These are phyloP conservation scores for Melinopterus prodromus DNA, from an alignment of 2,888 invertebrate genomes.

Conservation along the genomic window DNA sequence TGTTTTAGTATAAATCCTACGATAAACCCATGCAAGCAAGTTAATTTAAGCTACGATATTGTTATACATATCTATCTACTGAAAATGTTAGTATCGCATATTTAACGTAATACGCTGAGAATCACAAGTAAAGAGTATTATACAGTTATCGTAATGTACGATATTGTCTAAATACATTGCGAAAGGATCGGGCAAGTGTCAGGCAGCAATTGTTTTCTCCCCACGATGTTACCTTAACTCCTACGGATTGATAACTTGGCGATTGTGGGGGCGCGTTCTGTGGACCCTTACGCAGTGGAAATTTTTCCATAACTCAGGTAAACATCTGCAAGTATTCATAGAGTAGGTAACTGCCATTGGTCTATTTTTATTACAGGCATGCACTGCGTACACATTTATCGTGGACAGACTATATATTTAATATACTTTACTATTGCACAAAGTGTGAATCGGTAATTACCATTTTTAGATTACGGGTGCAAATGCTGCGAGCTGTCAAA, in stretches of 20 bases:
- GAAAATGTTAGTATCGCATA: too few relatives aligned
- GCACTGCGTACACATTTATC: constrained; percentile 11
- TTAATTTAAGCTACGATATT: too few relatives aligned
- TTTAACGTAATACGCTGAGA: too few relatives aligned
- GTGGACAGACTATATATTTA: constrained; percentile 19
- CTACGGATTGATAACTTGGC: constrained; percentile 69
- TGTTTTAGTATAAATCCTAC: too few relatives aligned
- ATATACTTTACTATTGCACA: neutral
- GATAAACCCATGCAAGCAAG: too few relatives aligned
- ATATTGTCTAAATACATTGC: neutral
- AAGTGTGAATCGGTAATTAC: constrained; percentile 9
- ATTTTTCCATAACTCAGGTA: constrained; percentile 71
- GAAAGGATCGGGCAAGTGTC: neutral
- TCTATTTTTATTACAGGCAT: constrained; percentile 4
- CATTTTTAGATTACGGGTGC: constrained; percentile 17
- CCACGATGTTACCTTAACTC: constrained; percentile 65
- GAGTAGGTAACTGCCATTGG: constrained; percentile 15
- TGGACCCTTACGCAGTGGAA: constrained; percentile 69
- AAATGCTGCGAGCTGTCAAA: constrained; percentile 20
- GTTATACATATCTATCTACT: too few relatives aligned
- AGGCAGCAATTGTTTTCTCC: neutral
- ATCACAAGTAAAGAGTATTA: too few relatives aligned
- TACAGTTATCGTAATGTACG: too few relatives aligned
- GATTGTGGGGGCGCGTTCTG: constrained; percentile 63
- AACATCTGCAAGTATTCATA: constrained; percentile 46